These are phyloP conservation scores for Drosophila merina DNA, from an alignment of 2,888 invertebrate genomes.

Conservation along the genomic window DNA sequence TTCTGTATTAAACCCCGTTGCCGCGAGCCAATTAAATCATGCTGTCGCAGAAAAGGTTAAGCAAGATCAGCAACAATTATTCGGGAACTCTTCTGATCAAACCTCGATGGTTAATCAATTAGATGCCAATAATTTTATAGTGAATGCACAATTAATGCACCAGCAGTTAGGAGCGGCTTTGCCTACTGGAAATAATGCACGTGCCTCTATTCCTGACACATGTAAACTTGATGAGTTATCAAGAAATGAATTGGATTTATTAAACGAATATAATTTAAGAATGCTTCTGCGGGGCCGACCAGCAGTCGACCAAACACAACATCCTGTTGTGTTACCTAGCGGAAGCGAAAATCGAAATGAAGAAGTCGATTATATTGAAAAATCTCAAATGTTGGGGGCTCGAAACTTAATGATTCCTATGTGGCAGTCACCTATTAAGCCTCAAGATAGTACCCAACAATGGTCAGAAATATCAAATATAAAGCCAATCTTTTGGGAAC, in stretches of 20 bases:
- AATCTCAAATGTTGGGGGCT: conserved; percentile 63
- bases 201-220: conserved; percentile 11
- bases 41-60: conserved; percentile 74
- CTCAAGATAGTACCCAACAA: conserved; percentile 32
- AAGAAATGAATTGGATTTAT: conserved; percentile 59
- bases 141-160: conserved; percentile 69
- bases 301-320: conserved; percentile 10
- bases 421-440: conserved; percentile 62
- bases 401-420: conserved; percentile 73
- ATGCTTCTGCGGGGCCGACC: conserved; percentile 72
- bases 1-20: conserved; percentile 75
- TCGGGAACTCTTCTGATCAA: conserved; percentile 41
- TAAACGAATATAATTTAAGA: conserved; percentile 78
- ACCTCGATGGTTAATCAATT: conserved; percentile 51
- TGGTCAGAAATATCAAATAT: conserved; percentile 51
- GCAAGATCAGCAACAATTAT: conserved; percentile 67
- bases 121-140: conserved; percentile 71
- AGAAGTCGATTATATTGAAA: conserved; percentile 63
- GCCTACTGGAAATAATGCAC: conserved; percentile 7
- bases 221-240: conserved; percentile 40
- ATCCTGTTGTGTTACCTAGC: neutral
- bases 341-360: conserved; percentile 26
- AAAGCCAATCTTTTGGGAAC: conserved; percentile 72
- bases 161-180: conserved; percentile 48
- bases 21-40: conserved; percentile 76